These are phyloP conservation scores for Callinectes sapidus DNA, from an alignment of 2,888 invertebrate genomes.

Conservation along the genomic window DNA sequence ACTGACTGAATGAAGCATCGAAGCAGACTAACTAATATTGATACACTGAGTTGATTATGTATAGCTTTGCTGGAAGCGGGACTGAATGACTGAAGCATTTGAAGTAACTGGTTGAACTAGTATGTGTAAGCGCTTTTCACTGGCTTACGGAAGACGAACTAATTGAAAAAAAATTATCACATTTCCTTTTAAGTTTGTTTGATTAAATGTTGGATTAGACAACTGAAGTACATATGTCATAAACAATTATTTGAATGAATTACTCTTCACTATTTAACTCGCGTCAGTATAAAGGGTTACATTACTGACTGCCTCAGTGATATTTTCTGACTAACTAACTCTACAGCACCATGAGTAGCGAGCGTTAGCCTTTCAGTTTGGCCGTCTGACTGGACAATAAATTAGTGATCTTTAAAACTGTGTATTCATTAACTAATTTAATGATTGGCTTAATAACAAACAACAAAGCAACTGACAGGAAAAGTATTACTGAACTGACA, in stretches of 20 bases:
- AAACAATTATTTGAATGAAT: background rate
- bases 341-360: background rate
- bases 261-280: background rate
- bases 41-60: background rate
- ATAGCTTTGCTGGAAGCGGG: background rate
- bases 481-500: background rate
- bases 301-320: background rate
- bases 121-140: background rate
- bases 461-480: background rate
- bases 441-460: background rate
- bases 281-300: background rate
- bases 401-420: background rate
- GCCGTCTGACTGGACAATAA: background rate
- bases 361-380: background rate
- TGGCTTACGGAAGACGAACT: background rate
- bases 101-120: background rate
- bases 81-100: background rate
- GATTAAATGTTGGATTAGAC: background rate
- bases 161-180: background rate
- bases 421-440: background rate
- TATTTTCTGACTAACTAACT: background rate
- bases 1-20: too few species aligned
- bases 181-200: background rate
- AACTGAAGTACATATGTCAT: background rate
- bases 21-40: background rate